Conservation (phyloP, 2,888 invertebrate species). For the Alcis repandata region DNA sequence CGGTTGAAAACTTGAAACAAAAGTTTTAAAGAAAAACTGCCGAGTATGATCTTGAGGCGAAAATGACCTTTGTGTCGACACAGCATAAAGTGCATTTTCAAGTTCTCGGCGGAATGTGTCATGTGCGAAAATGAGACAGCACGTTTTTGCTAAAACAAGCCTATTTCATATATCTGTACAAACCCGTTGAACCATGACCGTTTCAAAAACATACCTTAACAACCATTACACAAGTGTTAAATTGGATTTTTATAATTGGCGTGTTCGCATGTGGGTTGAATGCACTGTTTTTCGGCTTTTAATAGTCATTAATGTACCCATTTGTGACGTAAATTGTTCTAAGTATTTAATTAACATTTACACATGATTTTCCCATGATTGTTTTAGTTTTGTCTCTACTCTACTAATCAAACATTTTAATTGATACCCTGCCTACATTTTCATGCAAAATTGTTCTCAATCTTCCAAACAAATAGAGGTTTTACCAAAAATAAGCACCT, state of each 20-base stretch:
- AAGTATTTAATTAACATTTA: conserved; percentile 14
- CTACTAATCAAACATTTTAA: neutral
- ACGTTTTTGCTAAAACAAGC: neutral
- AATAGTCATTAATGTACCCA: conserved; percentile 3
- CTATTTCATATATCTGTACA: neutral
- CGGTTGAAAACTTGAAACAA: no score
- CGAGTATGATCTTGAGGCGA: no score
- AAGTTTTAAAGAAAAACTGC: no score
- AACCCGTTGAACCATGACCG: neutral
- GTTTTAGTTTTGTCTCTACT: neutral
- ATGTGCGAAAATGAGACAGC: neutral
- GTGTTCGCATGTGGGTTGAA: conserved; percentile 78
- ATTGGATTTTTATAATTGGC: conserved; percentile 62
- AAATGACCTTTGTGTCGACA: no score
- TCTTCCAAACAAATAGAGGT: no score
- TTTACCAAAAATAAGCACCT: no score
- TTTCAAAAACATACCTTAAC: conserved; percentile 42
- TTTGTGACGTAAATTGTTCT: conserved; percentile 8
- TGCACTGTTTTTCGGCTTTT: conserved; percentile 32
- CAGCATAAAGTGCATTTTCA: neutral
- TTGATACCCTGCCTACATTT: neutral
- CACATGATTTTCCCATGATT: conserved; percentile 11
- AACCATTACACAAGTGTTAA: conserved; percentile 53
- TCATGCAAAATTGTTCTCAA: neutral
- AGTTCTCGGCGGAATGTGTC: neutral